Evolutionary conservation across 2,113 vertebrate species (phyloP).

Genomic region (Nettapus auritus): DNA sequence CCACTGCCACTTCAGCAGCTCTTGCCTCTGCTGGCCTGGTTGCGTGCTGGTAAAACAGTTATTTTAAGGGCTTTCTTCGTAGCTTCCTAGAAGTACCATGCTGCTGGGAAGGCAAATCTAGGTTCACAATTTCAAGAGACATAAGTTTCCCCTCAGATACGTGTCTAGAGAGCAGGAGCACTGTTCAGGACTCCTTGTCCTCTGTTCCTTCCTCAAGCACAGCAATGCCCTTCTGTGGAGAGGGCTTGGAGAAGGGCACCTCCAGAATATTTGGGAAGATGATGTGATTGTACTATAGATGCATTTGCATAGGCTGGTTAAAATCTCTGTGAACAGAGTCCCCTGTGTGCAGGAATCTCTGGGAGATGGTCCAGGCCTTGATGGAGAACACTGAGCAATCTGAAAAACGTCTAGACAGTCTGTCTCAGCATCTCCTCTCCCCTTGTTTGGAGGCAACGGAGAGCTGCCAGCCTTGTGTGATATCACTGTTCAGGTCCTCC

Average conservation of each 20-base stretch:
- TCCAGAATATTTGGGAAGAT: neutral
- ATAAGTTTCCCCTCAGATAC: neutral
- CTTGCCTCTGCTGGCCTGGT: neutral
- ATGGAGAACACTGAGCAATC: slow-evolving; percentile 67
- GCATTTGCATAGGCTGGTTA: neutral
- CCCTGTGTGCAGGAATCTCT: slow-evolving; percentile 64
- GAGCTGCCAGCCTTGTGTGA: slow-evolving; percentile 59
- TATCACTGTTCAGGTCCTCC: slow-evolving; percentile 68
- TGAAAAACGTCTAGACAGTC: slow-evolving; percentile 75
- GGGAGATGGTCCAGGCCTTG: slow-evolving; percentile 67
- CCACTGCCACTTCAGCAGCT: neutral
- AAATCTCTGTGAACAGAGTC: slow-evolving; percentile 22
- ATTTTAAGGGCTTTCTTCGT: neutral
- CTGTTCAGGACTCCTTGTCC: neutral
- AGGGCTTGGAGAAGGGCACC: neutral
- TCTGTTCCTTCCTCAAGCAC: neutral
- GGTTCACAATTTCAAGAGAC: neutral
- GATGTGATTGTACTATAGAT: rapidly evolving
- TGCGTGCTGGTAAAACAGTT: neutral
- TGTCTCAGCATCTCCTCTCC: slow-evolving; percentile 69
- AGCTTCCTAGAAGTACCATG: neutral
- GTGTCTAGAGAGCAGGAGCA: neutral
- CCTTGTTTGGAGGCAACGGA: slow-evolving; percentile 49
- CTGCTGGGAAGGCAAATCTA: neutral
- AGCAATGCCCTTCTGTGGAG: neutral